Base-by-base conservation (phyloP, 2,797 vertebrate genomes). In the Macropodus opercularis region DNA sequence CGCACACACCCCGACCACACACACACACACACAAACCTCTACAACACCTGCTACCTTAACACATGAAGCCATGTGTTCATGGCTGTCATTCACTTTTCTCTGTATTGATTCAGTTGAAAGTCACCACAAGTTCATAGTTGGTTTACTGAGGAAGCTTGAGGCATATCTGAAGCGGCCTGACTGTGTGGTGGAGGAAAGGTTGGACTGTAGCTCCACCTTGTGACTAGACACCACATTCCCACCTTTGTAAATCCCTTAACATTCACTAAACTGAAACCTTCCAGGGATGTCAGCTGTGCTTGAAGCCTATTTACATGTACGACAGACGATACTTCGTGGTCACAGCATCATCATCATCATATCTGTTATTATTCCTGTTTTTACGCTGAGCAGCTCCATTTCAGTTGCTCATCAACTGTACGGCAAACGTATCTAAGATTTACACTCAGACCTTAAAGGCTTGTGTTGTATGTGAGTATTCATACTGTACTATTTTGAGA, bases 401-500 rank as follows among this genome's bases (percentile, higher is more conserved):
- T 29, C 23, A 61, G 27, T 24, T 39, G 27, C 50, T 71, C 43
- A 53, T 72, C 49, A 50, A 19, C 41, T 47, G 27, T 65, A 31
- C 48, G 35, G 49, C 40, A 24, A 13, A 21, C 26, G 41, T 38
- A 19, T 21, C 26, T 23, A 21, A 50, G 40, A 27, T 65, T 42
- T 44, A 35, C 34, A n/a, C 39, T 40, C 13, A 50, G 21, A 44
- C n/a, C 18, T n/a, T 71, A 62, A 59, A 42, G 53, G 44, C 53
- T 58, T 31, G 27, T 53, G 24, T 41, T 60, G 50, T 63, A 21
- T 67, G 55, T 63, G 50, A 39, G 62, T 67, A 36, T 53, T 52
- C 5, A 8, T 48, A 81, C 72, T 90, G 7, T 48, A 81, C 72
- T 90, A 85, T 90, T 88, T 86, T 69, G 34, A 68, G 66, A 69